A percentile compares a stretch with the other conserved stretches of the same genome.
Evolutionary conservation across 2,888 invertebrate species (phyloP).

Genomic region (Drosophila mimetica): DNA sequence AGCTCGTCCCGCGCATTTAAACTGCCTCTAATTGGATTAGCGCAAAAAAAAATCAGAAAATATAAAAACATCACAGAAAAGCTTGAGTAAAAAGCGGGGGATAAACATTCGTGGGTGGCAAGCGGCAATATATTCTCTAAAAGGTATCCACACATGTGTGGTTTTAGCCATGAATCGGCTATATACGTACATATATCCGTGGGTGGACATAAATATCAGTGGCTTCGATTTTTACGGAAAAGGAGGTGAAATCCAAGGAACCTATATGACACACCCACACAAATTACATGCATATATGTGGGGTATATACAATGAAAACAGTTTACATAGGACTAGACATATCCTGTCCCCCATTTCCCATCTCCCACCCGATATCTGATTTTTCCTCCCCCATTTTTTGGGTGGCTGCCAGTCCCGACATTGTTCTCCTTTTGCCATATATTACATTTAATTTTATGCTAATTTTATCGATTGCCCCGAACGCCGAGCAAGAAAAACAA

Average conservation of each 20-base stretch:
- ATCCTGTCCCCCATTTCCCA: constrained; percentile 56
- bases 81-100: background rate
- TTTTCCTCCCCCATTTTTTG: constrained; percentile 13
- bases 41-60: background rate
- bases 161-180: constrained; percentile 15
- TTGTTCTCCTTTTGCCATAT: constrained; percentile 17
- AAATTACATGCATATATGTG: background rate
- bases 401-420: constrained; percentile 22
- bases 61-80: background rate
- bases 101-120: background rate
- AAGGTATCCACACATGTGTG: constrained; percentile 1
- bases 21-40: constrained; percentile 8
- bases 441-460: constrained; percentile 66
- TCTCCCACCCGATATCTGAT: constrained; percentile 1
- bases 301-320: constrained; percentile 10
- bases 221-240: constrained; percentile 7
- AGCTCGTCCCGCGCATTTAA: background rate
- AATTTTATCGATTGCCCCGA: constrained; percentile 70
- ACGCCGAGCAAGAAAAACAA: constrained; percentile 25
- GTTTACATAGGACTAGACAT: constrained; percentile 72
- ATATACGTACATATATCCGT: background rate
- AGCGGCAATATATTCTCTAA: background rate
- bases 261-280: constrained; percentile 4
- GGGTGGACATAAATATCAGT: constrained; percentile 9
- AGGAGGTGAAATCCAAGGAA: background rate